These are phyloP conservation scores for Alethe castanea DNA, from an alignment of 2,113 vertebrate genomes.

Conservation along the genomic window DNA sequence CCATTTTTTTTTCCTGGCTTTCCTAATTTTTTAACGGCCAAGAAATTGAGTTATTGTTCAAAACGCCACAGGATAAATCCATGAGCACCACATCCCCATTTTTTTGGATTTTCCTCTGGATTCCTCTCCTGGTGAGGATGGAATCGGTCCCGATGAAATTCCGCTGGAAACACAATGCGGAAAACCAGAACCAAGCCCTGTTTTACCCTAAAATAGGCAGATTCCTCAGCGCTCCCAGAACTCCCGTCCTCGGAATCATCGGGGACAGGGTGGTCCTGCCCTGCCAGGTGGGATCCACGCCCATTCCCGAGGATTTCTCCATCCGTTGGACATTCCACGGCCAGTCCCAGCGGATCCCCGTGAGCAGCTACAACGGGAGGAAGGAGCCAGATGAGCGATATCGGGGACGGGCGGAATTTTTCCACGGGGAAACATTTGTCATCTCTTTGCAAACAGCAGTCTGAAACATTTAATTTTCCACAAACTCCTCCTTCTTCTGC, in stretches of 20 bases:
- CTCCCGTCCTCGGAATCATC: not conserved
- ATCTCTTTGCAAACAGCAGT: no score
- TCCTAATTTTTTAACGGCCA: not conserved
- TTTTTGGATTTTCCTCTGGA: not conserved
- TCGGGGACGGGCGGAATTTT: not conserved
- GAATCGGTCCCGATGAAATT: rapidly evolving
- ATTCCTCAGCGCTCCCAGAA: not conserved
- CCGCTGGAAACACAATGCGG: rapidly evolving
- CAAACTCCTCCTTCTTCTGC: no score
- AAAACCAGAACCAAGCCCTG: not conserved
- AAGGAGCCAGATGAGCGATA: not conserved
- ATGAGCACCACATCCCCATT: rapidly evolving
- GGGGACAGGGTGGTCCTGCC: not conserved
- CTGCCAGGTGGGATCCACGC: not conserved
- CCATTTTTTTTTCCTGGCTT: not conserved
- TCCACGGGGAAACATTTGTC: not conserved
- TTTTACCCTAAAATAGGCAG: not conserved
- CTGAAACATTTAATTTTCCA: no score
- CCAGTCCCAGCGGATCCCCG: not conserved
- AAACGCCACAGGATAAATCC: rapidly evolving
- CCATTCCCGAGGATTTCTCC: not conserved
- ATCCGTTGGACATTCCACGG: rapidly evolving
- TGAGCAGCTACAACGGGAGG: rapidly evolving
- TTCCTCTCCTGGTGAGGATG: not conserved
- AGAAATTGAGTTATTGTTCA: not conserved